Evolutionary conservation across 2,888 invertebrate species (phyloP).

Genomic region (Willowsia nigromaculata): DNA sequence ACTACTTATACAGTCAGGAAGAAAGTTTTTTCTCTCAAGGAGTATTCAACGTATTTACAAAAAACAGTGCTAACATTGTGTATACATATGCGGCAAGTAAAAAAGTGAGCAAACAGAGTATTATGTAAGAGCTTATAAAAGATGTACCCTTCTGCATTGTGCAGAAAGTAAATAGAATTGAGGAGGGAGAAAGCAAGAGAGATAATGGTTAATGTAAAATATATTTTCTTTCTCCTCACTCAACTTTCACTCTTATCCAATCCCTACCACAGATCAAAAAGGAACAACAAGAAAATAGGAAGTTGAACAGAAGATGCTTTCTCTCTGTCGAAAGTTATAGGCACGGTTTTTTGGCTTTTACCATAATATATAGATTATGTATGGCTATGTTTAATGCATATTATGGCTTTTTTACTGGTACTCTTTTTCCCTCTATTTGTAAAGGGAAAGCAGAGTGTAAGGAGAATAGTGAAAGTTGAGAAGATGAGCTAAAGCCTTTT

Average conservation of each 20-base stretch:
- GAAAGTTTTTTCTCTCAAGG: constrained; percentile 19
- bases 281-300: not conserved
- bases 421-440: not conserved
- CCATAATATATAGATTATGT: not conserved
- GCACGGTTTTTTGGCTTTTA: not conserved
- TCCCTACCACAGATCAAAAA: not conserved
- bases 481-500: not conserved
- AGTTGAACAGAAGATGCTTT: not conserved
- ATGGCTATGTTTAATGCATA: not conserved
- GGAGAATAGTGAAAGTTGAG: not conserved
- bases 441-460: not conserved
- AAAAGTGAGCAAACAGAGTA: not conserved
- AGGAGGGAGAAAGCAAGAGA: not conserved
- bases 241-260: not conserved
- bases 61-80: not conserved
- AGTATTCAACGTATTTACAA: constrained; percentile 9
- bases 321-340: not conserved
- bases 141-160: no score
- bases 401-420: not conserved
- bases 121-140: no score
- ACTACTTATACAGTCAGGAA: constrained; percentile 28
- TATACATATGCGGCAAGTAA: not conserved
- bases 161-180: no score
- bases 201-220: not conserved
- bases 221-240: not conserved